Base-by-base conservation (phyloP, 1,140 invertebrate genomes). In the Drosophila mayri region DNA sequence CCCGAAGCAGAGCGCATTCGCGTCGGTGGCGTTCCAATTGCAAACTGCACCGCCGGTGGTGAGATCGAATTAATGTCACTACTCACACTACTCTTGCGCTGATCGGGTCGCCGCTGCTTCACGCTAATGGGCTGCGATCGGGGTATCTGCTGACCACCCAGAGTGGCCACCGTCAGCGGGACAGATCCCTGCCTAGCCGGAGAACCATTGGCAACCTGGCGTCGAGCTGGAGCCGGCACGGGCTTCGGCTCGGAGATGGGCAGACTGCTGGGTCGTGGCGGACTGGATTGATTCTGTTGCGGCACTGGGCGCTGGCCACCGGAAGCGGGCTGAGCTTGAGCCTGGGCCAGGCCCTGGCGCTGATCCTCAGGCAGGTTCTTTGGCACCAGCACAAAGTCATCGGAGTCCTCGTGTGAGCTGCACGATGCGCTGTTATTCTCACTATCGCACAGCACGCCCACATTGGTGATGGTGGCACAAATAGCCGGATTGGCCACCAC, bases 361-460 rank as follows among this genome's bases (percentile, higher is more conserved):
- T 81, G 81, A 67, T 92, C 92, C 58, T 92, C 94, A 41, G 95
- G 95, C 75, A 95, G 92, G 93, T 96, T 95, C 66, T 95, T 94
- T 47, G 97, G 96, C 63, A 98, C 97, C 85, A 98, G 94, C 71
- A 98, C 97, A 94, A 97, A 98, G 93, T 97, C 97, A 94, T 97
- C 97, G 30, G 93, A 94, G 66, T 94, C 93, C 80, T 97, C 96
- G 61, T 95, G 95, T 83, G 96, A 96, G 58, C 94, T 94, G 72
- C 94, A 94, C 25, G 93, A 94, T 76, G 92, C 94, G 41, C 93
- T 94, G 37, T 93, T 92, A 62, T 94, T 94, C 55, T 93, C 93
- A 55, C 91, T 94, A 20, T 92, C 92, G 61, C 92, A 92, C 37
- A 92, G 66, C 38, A 92, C 81, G 0, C 91, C 91, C 60, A 92